A percentile compares a stretch with the other conserved stretches of the same genome.
These are phyloP conservation scores for Heteromormyrus szaboi DNA, from an alignment of 2,797 vertebrate species.

Conservation along the genomic window DNA sequence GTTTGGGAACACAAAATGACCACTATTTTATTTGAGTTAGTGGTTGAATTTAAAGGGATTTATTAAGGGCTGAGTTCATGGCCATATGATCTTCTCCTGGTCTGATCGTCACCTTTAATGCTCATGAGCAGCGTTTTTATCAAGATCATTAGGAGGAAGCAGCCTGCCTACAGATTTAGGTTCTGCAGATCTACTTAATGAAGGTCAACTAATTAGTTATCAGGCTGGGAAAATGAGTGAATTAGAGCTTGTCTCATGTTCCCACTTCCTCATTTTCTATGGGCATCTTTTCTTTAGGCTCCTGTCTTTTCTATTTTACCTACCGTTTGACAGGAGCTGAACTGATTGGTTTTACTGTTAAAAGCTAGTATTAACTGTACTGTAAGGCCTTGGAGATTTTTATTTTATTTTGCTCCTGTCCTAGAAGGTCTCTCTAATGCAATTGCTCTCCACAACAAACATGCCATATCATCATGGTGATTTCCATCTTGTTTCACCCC, in stretches of 20 bases:
- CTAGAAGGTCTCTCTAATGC: not conserved
- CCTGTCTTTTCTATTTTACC: not conserved
- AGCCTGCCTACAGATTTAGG: not conserved
- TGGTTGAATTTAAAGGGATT: not conserved
- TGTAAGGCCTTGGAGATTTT: not conserved
- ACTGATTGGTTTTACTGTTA: not conserved
- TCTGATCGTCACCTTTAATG: not conserved
- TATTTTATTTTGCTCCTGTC: not conserved
- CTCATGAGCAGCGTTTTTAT: not conserved
- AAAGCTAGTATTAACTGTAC: not conserved
- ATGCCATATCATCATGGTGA: not conserved
- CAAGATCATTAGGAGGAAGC: not conserved
- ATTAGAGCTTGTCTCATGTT: not conserved
- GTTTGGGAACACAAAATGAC: not conserved
- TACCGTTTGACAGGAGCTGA: not conserved
- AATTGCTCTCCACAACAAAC: not conserved
- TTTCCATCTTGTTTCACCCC: not conserved
- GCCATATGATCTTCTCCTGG: not conserved
- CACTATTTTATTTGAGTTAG: not conserved
- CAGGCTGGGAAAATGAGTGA: not conserved
- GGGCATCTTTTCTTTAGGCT: not conserved
- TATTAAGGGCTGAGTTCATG: not conserved
- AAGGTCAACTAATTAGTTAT: not conserved
- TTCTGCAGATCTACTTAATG: not conserved
- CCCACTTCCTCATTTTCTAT: not conserved